A percentile compares a stretch with the other conserved stretches of the same genome.
Conservation (phyloP, 2,113 vertebrate genomes). For the Chrysochloris asiatica region DNA sequence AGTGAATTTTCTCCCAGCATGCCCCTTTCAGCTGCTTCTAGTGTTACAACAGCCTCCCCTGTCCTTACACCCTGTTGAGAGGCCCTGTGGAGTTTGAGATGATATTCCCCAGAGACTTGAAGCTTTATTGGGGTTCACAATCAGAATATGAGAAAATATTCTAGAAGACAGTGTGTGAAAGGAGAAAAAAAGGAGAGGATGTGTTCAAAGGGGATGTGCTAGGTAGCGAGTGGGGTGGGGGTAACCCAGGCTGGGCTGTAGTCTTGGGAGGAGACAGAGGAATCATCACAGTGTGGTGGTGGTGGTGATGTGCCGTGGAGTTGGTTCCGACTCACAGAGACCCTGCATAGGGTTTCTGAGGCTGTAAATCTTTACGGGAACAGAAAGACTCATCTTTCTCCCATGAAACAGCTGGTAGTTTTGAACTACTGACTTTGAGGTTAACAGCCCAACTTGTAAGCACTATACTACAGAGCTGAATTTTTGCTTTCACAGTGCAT, state of each 20-base stretch:
- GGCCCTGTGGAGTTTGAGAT: too few relatives aligned
- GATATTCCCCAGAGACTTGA: background rate
- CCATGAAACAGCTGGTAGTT: too few relatives aligned
- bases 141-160: background rate
- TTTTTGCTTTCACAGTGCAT: too few relatives aligned
- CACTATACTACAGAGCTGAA: too few relatives aligned
- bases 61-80: background rate
- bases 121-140: background rate
- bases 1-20: slow-evolving; percentile 5
- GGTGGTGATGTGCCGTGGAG: too few relatives aligned
- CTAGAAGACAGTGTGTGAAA: too few relatives aligned
- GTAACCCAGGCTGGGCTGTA: background rate
- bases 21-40: slow-evolving; percentile 13
- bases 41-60: background rate
- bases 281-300: background rate
- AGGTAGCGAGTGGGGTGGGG: background rate
- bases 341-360: too few relatives aligned
- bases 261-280: background rate
- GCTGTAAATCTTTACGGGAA: too few relatives aligned
- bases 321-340: background rate
- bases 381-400: too few relatives aligned
- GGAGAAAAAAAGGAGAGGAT: background rate
- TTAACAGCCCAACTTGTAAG: too few relatives aligned
- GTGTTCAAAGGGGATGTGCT: background rate
- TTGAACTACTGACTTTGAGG: too few relatives aligned